phyloP scores from a whole-genome alignment of 2,797 vertebrate species.

The Acrossocheilus wenchowensis region DNA sequence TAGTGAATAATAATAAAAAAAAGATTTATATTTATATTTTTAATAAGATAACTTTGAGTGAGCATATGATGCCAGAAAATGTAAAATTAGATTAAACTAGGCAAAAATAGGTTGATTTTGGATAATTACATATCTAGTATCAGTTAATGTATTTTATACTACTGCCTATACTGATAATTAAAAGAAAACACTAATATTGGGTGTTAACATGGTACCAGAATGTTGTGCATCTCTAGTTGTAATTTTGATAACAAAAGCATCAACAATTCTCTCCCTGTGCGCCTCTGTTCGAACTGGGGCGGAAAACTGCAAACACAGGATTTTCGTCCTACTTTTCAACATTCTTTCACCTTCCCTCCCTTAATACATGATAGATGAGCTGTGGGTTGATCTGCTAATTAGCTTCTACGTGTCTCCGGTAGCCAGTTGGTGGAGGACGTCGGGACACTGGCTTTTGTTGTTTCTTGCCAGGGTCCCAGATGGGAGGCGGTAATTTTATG shows the following conservation, averaged over 20 bases:
- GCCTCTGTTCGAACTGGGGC: not conserved
- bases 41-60: not conserved
- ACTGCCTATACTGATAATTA: not conserved
- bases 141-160: not conserved
- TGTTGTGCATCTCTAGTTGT: not conserved
- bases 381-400: conserved; percentile 57
- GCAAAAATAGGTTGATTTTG: not conserved
- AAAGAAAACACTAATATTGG: not conserved
- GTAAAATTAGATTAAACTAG: not conserved
- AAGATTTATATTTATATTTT: not conserved
- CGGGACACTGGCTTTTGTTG: conserved; percentile 33
- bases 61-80: not conserved
- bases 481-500: conserved; percentile 45
- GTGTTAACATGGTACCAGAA: not conserved
- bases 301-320: conserved; percentile 3
- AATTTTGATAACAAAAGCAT: conserved; percentile 19
- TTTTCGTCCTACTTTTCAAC: not conserved
- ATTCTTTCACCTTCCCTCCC: conserved; percentile 28
- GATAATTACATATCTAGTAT: not conserved
- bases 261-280: not conserved
- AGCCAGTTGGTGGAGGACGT: conserved; percentile 18
- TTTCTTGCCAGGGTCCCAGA: conserved; percentile 43
- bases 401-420: conserved; percentile 28
- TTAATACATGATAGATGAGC: conserved; percentile 52
- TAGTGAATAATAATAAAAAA: not conserved